phyloP scores from a whole-genome alignment of 2,888 invertebrate genomes.

The Myopa tessellatipennis region DNA sequence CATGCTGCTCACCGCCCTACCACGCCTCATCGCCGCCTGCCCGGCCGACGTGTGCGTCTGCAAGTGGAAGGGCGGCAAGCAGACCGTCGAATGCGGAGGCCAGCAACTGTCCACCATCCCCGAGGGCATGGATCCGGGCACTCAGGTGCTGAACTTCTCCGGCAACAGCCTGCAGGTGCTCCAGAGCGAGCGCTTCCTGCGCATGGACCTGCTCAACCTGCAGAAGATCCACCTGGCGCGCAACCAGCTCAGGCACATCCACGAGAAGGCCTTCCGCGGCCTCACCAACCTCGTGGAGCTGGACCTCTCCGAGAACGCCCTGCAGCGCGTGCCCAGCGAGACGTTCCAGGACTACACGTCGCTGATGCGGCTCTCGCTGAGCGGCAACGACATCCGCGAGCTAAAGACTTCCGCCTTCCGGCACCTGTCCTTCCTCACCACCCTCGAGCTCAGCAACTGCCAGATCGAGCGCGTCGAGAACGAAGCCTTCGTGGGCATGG shows the following conservation, averaged over 20 bases:
- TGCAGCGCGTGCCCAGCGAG: conserved; percentile 81
- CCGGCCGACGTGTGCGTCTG: conserved; percentile 82
- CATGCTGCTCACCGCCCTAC: conserved; percentile 7
- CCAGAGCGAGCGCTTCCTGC: conserved; percentile 83
- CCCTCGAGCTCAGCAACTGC: conserved; percentile 84
- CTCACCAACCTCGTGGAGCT: conserved; percentile 89
- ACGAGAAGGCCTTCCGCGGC: conserved; percentile 84
- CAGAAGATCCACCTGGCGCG: conserved; percentile 86
- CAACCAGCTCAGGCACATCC: conserved; percentile 82
- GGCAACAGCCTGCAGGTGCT: conserved; percentile 88
- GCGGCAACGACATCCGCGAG: conserved; percentile 83
- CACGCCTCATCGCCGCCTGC: conserved; percentile 68
- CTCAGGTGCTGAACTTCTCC: conserved; percentile 91
- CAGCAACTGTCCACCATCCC: conserved; percentile 86
- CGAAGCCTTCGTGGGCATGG: conserved; percentile 84
- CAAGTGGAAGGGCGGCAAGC: conserved; percentile 94
- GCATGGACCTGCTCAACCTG: conserved; percentile 84
- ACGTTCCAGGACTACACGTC: conserved; percentile 83
- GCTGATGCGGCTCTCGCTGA: conserved; percentile 84
- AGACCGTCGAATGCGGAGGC: conserved; percentile 90
- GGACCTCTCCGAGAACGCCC: conserved; percentile 84
- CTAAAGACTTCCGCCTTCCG: conserved; percentile 80
- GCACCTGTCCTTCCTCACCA: conserved; percentile 80
- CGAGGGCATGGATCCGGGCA: conserved; percentile 85
- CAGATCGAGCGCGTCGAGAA: conserved; percentile 81